These are phyloP conservation scores for Cygnus olor DNA, from an alignment of 2,797 vertebrate genomes.

Conservation along the genomic window DNA sequence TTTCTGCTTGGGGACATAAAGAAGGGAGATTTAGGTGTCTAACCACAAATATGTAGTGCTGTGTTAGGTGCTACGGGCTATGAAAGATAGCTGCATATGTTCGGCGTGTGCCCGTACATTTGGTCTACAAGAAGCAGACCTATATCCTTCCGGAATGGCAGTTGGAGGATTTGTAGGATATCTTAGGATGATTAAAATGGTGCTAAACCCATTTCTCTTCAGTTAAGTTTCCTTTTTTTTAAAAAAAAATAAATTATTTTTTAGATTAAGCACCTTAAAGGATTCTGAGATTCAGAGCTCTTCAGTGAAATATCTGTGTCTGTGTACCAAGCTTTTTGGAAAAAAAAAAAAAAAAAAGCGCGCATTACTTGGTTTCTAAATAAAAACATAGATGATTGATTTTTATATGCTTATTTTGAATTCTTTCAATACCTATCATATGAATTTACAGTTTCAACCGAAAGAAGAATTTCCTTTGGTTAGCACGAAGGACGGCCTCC, in stretches of 20 bases:
- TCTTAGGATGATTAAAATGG: background rate
- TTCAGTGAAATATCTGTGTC: background rate
- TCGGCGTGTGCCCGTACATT: too few species aligned
- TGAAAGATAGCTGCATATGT: background rate
- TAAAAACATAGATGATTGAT: background rate
- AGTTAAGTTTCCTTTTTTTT: background rate
- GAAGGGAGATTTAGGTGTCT: rapidly evolving
- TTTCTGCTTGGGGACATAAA: background rate
- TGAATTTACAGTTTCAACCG: background rate
- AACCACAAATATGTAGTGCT: background rate
- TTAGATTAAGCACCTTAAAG: background rate
- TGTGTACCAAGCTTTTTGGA: background rate
- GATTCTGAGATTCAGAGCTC: background rate
- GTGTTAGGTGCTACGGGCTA: background rate
- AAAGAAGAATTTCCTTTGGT: background rate
- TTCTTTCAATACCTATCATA: background rate
- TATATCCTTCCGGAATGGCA: background rate
- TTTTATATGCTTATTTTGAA: background rate
- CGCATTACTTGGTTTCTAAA: background rate
- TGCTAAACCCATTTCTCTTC: background rate
- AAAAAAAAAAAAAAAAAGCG: background rate
- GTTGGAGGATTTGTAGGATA: rapidly evolving
- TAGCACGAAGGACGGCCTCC: background rate
- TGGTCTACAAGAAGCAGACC: background rate
- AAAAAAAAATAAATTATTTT: background rate